Evolutionary conservation across 2,113 vertebrate genomes (phyloP), one percentile per base, ranked within the genome.

Genomic region (Pantherophis guttatus): DNA sequence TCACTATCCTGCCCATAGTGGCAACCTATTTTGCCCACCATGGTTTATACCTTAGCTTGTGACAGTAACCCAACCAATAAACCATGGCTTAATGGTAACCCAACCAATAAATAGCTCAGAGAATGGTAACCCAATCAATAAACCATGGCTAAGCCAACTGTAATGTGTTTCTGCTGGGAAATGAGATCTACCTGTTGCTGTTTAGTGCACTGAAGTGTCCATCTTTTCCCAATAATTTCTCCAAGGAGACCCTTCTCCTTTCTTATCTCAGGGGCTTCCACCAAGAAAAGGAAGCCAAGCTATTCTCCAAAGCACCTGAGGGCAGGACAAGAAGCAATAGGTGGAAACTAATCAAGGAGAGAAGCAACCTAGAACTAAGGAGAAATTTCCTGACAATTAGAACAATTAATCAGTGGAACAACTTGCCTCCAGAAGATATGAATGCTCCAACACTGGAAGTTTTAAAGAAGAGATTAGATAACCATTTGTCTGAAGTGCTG

Each of bases 201-300:
- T 26, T 75, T 33, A 75, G 70, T 87, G 85, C 39, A 23, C 53
- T 29, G 0, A 87, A 59, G 55, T 48, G 26, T 87, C 39, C 29
- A 29, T 81, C 55, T 57, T 9, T 9, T 39, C 33, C 89, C 85
- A 96, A 92, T 88, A 93, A 93, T 81, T 91, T 58, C 33, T 59
- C 33, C 33, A 23, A 70, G 21, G 50, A 39, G 15, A 23, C 26
- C 23, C 52, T 57, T 86, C 91, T 81, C 58, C 62, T 86, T 50
- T 9, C 48, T 48, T 50, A 50, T 50, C 48, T 50, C 48, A 50
- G 48, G 48, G 6, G 48, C 48, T 50, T 3, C 48, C 48, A 50
- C 48, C 5, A 50, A 50, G 48, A 50, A 50, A 0, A 50, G 48
- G 48, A 4, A 50, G 48, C 48, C 48, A 50, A 50, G 48, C 48